Evolutionary conservation across 1,140 invertebrate genomes (phyloP).

Genomic region (Yoshiicerus persimilis): DNA sequence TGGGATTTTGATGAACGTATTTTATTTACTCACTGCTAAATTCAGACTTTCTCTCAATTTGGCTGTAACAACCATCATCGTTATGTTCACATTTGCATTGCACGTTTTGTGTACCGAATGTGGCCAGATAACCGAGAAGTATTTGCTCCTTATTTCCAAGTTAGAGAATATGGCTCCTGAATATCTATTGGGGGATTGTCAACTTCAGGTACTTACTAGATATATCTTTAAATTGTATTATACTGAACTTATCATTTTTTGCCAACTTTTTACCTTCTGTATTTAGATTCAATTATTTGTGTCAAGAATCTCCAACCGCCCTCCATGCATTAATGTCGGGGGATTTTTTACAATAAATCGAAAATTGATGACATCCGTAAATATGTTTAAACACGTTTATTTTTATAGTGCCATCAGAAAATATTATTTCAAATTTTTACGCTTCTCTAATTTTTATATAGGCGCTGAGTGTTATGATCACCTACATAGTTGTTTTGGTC

Average conservation of each 20-base stretch:
- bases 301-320: neutral
- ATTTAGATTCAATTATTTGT: neutral
- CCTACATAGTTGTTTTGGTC: neutral
- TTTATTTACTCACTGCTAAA: neutral
- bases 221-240: too few species aligned
- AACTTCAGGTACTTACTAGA: neutral
- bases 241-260: too few species aligned
- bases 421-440: too few species aligned
- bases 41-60: too few species aligned
- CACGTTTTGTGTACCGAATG: neutral
- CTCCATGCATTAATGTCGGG: neutral
- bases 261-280: neutral
- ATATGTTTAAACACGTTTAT: too few species aligned
- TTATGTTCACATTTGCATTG: neutral
- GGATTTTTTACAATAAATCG: neutral
- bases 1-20: neutral
- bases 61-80: too few species aligned
- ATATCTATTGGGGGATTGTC: neutral
- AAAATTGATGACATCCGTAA: neutral
- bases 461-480: neutral
- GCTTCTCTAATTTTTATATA: too few species aligned
- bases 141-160: neutral
- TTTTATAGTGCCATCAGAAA: too few species aligned
- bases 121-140: neutral
- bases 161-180: neutral